Evolutionary conservation across 2,797 vertebrate genomes (phyloP), one percentile per base, ranked within the genome.

Genomic region (Cuculus canorus): DNA sequence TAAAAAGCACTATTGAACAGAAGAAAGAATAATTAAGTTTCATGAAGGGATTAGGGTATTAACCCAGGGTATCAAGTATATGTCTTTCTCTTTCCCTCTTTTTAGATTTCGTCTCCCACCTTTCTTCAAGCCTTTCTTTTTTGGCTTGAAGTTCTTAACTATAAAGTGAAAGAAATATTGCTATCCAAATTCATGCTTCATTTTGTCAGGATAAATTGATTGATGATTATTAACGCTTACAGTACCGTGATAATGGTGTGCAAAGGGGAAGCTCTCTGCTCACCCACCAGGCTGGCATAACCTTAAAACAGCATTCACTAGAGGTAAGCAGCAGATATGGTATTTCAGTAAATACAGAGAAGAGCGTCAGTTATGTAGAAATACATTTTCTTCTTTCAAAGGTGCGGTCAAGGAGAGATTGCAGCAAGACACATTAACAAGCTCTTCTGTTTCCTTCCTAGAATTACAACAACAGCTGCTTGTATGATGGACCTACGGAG

Each of bases 401-500:
- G 23, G 1, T 43, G 64, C 6, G 11, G 30, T 41, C 17, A 33
- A 56, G 79, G 23, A 25, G 41, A 82, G 81, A 61, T 10, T 63
- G 85, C 43, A 66, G 41, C 28, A 13, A 73, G 72, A 23, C 17
- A 6, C 5, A 0, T 59, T 97, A 88, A 97, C 35, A 22, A 39
- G 52, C 21, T 19, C 72, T 92, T 61, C 27, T 83, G 82, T 61
- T 97, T 97, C 60, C 96, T 93, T 95, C 93, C 95, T 96, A 99
- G 99, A 98, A 99, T 99, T 97, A 99, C 99, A 82, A 99, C 99
- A 76, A 99, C 99, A 22, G 99, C 99, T 94, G 99, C 99, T 91
- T 99, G 99, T 88, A 99, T 99, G 99, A 99, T 99, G 99, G 99
- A 99, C 97, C 98, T 99, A 83, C 98, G 99, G 88, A 98, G 99